Percentiles rank a stretch among this genome's conserved stretches.
phyloP scores from a whole-genome alignment of 1,140 invertebrate genomes.

The Rhagoletis pomonella region DNA sequence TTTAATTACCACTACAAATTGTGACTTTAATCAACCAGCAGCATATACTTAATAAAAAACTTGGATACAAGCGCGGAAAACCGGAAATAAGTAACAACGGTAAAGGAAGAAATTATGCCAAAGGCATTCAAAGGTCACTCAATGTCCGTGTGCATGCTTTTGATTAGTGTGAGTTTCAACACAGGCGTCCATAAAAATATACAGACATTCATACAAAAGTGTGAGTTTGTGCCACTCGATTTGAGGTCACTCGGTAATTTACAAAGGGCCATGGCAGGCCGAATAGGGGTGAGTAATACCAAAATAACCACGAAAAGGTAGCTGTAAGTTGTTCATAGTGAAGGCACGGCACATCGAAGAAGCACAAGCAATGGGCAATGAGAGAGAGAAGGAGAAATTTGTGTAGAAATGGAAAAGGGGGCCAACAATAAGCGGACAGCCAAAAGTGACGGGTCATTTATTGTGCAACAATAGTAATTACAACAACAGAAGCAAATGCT shows the following conservation, averaged over 20 bases:
- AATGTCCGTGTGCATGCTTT: conserved; percentile 33
- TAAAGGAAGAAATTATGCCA: conserved; percentile 25
- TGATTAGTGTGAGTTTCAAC: conserved; percentile 27
- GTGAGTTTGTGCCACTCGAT: neutral
- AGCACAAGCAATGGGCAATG: neutral
- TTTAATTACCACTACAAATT: conserved; percentile 45
- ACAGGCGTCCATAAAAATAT: neutral
- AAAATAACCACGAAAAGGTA: neutral
- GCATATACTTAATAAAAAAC: neutral
- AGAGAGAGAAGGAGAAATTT: neutral
- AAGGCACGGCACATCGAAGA: neutral
- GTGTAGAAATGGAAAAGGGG: neutral
- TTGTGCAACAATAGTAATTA: conserved; percentile 43
- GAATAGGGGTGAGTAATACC: conserved; percentile 3
- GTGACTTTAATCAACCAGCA: conserved; percentile 34
- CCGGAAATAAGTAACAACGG: neutral
- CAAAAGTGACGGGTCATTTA: conserved; percentile 32
- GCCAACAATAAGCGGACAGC: neutral
- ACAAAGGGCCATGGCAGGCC: neutral
- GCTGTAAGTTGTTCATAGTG: neutral
- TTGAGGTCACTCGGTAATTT: conserved; percentile 45
- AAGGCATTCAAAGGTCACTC: conserved; percentile 51
- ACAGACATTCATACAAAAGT: neutral
- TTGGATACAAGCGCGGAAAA: neutral
- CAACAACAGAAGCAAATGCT: conserved; percentile 6